Evolutionary conservation across 2,113 vertebrate species (phyloP).

Genomic region (Trichechus manatus): DNA sequence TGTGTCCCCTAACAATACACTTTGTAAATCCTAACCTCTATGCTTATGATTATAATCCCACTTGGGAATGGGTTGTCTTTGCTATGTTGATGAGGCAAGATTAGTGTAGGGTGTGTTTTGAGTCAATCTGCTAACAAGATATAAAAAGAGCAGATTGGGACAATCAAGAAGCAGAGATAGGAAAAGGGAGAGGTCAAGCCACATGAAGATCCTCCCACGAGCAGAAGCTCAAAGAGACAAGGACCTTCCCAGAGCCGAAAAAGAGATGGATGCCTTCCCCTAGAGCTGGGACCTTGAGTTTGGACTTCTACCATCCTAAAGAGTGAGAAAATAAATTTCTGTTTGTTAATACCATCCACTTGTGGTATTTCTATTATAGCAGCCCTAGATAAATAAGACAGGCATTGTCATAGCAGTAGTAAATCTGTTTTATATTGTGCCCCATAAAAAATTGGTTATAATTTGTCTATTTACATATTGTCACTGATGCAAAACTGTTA

Average conservation of each 20-base stretch:
- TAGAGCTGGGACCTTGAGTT: not conserved
- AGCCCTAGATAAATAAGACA: not conserved
- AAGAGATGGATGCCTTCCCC: not conserved
- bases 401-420: not conserved
- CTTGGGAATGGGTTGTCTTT: not conserved
- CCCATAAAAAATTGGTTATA: not conserved
- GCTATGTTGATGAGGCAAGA: not conserved
- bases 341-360: not conserved
- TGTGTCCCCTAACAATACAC: no score
- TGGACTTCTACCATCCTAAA: not conserved
- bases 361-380: not conserved
- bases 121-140: not conserved
- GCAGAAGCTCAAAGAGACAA: not conserved
- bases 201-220: not conserved
- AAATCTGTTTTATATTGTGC: not conserved
- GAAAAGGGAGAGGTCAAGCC: not conserved
- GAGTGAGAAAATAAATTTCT: not conserved
- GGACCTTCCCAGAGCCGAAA: not conserved
- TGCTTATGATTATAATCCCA: no score
- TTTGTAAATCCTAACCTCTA: no score
- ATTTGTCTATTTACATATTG: constrained; percentile 16
- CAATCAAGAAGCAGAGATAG: no score
- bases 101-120: not conserved
- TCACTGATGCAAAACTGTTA: not conserved
- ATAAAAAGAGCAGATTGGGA: no score